Conservation (phyloP, 2,888 invertebrate species). For the Ecdyonurus torrentis region DNA sequence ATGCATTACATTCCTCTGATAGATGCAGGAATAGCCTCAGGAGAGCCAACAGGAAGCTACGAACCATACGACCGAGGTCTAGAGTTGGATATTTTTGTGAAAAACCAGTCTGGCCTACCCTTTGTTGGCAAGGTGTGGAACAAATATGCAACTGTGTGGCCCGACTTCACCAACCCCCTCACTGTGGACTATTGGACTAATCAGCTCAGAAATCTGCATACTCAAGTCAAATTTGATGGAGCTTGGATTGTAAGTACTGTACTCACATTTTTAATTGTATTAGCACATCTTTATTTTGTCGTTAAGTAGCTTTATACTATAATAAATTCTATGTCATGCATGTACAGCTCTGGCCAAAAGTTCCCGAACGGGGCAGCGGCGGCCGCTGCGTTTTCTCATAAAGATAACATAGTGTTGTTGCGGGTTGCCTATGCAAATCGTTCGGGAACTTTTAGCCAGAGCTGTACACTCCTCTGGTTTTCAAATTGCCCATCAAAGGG, state of each 20-base stretch:
- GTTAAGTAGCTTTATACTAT: background rate
- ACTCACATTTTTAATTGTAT: background rate
- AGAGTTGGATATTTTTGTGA: constrained; percentile 53
- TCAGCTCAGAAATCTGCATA: constrained; percentile 46
- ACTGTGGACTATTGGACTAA: constrained; percentile 53
- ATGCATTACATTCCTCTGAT: constrained; percentile 62
- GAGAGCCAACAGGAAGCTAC: constrained; percentile 47
- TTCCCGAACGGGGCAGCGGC: too few relatives aligned
- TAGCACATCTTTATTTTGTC: background rate
- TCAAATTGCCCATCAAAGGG: too few relatives aligned
- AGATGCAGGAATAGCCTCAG: constrained; percentile 59
- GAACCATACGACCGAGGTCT: constrained; percentile 60
- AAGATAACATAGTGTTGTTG: too few relatives aligned
- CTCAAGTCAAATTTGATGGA: constrained; percentile 52
- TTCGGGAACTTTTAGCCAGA: too few relatives aligned
- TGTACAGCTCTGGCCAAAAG: too few relatives aligned
- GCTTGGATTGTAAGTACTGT: constrained; percentile 60
- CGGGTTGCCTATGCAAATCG: background rate
- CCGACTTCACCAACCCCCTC: constrained; percentile 64
- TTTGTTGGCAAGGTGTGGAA: constrained; percentile 66
- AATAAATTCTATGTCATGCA: too few relatives aligned
- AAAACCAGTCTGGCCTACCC: constrained; percentile 37
- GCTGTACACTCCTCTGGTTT: too few relatives aligned
- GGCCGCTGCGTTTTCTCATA: too few relatives aligned
- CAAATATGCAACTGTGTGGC: constrained; percentile 49